phyloP scores from a whole-genome alignment of 2,797 vertebrate species.

The Molossus molossus region DNA sequence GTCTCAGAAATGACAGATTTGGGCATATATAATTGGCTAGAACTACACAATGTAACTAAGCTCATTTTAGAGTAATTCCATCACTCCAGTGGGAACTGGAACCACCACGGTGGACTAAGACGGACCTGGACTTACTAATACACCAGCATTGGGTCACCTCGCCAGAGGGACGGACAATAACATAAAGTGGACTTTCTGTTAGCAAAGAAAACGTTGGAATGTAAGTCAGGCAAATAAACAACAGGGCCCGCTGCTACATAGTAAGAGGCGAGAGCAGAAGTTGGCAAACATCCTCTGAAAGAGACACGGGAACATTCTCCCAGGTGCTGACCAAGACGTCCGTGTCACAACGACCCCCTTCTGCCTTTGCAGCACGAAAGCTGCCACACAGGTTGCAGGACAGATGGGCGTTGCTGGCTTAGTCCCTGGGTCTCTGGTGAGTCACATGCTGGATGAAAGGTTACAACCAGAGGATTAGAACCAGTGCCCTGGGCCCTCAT shows the following conservation, averaged over 20 bases:
- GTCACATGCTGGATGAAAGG: background rate
- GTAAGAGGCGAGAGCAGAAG: too few species aligned
- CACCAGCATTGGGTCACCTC: background rate
- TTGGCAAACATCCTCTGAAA: background rate
- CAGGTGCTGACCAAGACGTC: background rate
- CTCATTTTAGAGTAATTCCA: background rate
- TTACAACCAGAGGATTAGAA: background rate
- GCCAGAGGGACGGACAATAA: background rate
- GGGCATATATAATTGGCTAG: background rate
- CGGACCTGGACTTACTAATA: background rate
- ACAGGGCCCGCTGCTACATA: too few species aligned
- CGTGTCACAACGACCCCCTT: background rate
- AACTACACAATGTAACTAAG: background rate
- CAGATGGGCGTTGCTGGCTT: fast-evolving
- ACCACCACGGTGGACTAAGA: background rate
- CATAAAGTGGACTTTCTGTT: background rate
- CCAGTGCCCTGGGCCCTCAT: fast-evolving
- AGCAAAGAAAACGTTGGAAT: background rate
- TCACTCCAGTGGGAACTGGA: background rate
- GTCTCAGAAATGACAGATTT: background rate
- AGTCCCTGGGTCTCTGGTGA: too few species aligned
- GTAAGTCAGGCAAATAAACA: background rate
- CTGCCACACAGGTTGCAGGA: background rate
- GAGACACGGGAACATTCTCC: background rate
- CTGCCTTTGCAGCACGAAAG: background rate